Conservation (phyloP, 2,888 invertebrate genomes). For the Helicoverpa assulta region DNA sequence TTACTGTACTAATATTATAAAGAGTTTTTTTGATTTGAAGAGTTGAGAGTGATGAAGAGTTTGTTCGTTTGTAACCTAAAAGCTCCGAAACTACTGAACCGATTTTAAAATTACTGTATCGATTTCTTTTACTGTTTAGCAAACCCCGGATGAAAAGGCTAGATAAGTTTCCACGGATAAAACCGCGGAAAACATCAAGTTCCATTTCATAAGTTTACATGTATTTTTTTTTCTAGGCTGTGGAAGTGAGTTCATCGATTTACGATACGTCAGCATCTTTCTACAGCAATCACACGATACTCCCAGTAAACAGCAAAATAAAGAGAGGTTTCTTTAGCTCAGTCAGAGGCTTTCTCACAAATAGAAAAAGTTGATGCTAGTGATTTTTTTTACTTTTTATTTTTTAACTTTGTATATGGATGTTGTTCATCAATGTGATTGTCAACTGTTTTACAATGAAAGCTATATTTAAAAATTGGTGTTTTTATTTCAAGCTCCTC, state of each 20-base stretch:
- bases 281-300: constrained; percentile 80
- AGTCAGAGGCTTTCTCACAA: constrained; percentile 77
- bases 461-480: constrained; percentile 42
- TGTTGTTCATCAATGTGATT: constrained; percentile 39
- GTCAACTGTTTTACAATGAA: constrained; percentile 42
- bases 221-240: constrained; percentile 69
- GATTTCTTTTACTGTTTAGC: no score
- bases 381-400: constrained; percentile 30
- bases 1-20: no score
- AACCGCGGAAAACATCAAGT: no score
- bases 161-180: no score
- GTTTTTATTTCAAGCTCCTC: constrained; percentile 3
- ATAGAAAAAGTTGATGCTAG: constrained; percentile 68
- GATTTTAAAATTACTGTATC: no score
- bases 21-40: no score
- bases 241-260: constrained; percentile 81
- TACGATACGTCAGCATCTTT: constrained; percentile 85
- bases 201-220: neutral
- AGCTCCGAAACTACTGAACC: no score
- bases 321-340: constrained; percentile 82
- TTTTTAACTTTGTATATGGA: constrained; percentile 46
- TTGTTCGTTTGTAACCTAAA: no score
- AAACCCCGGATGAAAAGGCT: no score
- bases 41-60: no score
- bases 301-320: constrained; percentile 73